Evolutionary conservation across 2,888 invertebrate species (phyloP), one percentile per base, ranked within the genome.

Genomic region (Germaria angustata): DNA sequence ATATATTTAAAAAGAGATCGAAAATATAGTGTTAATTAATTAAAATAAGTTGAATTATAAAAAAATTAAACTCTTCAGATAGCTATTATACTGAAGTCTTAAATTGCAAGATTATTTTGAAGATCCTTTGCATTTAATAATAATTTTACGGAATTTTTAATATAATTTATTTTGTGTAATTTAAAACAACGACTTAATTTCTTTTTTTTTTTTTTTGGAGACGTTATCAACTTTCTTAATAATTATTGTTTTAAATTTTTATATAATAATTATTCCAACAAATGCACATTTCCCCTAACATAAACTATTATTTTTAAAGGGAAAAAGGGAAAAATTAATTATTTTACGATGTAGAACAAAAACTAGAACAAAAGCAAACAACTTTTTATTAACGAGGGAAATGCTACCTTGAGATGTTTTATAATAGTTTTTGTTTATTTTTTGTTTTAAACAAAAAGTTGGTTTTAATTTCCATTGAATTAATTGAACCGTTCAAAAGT

Each of bases 401-500:
- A 20, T 32, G 36, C 6, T 46, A 46, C 57, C 34, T 57, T 46
- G 7, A 57, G 22, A 11, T 34, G 22, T 7, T 55, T 59, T 55
- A 22, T 49, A 49, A 22, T 41, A 41, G n/a, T 13, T 13, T 22
- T 17, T 3, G 5, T 66, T 51, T 65, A 22, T 20, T 17, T 46
- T 46, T 17, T 63, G 17, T 63, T 28, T 11, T n/a, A n/a, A 51
- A 22, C 4, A 15, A 49, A 66, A 20, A 49, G 28, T 44, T 69
- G 55, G 36, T 20, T 57, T 53, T 44, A 41, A 53, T 65, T 69
- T 55, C 17, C 6, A 44, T 69, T 32, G 41, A 41, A 55, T 69
- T 55, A 55, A 69, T 55, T 69, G 55, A 15, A 55, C 69, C 55
- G 5, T 55, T 69, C 13, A 36, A 36, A 51, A 51, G 34, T 51